Evolutionary conservation across 2,888 invertebrate species (phyloP), one percentile per base, ranked within the genome.

Genomic region (Pammene aurita): DNA sequence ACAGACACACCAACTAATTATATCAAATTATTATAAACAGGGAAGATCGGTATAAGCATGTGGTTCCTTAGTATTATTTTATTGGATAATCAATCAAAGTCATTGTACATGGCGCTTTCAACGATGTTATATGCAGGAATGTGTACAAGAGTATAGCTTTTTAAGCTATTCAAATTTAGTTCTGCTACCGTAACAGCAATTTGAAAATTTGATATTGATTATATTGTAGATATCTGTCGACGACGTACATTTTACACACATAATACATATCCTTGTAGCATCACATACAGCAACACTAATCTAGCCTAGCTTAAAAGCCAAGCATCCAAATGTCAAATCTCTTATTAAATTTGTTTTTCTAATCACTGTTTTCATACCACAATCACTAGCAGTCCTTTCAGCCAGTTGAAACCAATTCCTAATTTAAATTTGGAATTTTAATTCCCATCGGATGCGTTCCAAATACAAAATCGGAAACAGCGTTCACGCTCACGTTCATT

Each of bases 201-300:
- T 50, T 26, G 38, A 62, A 62, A 56, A 50, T 61, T 1, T 46
- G 26, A 64, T 52, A 68, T 57, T 57, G 56, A 63, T 52, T 42
- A 48, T 54, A 46, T 18, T 58, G 13, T 35, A 54, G 11, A 66
- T 60, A 42, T 58, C 16, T 41, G 64, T 56, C 46, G 18, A 67
- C 38, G n/a, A 67, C 60, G 44, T 55, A 61, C 46, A 69, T 46
- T 64, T 68, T 64, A 69, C 46, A 64, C 63, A 58, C 42, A 57
- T 26, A 26, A 56, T 16, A 66, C 52, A 67, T 60, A 61, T 60
- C 16, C 18, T 41, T 46, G 14, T 52, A 54, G 61, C 48, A 34
- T 65, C 50, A 55, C 48, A 60, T 34, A 58, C 46, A 52, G 41
- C 26, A 34, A 55, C 46, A 69, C 60, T 14, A 46, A 42, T 44